Evolutionary conservation across 2,797 vertebrate species (phyloP).

Genomic region (Chaetophractus vellerosus): DNA sequence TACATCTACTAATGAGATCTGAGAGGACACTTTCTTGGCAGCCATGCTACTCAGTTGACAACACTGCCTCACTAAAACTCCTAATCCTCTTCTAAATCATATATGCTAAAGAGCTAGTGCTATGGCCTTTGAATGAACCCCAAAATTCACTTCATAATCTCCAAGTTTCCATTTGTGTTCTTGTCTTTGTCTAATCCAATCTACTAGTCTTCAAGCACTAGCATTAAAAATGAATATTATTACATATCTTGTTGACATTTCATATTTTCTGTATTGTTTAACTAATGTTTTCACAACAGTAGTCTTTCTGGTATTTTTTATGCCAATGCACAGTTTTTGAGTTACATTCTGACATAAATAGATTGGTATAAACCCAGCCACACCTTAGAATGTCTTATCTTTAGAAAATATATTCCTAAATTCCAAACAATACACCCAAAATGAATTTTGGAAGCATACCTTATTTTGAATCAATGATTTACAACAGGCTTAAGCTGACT

Average conservation of each 20-base stretch:
- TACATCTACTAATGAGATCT: not conserved
- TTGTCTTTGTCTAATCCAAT: slow-evolving; percentile 49
- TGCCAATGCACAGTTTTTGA: not conserved
- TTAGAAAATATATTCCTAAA: slow-evolving; percentile 42
- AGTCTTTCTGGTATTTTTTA: slow-evolving; percentile 39
- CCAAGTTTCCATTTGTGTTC: not conserved
- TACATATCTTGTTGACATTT: slow-evolving; percentile 45
- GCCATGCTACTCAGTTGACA: not conserved
- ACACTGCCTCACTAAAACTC: not conserved
- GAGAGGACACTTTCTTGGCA: slow-evolving; percentile 7
- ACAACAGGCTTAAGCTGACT: not conserved
- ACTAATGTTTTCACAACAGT: slow-evolving; percentile 41
- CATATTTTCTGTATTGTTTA: slow-evolving; percentile 52
- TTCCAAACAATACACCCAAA: slow-evolving; percentile 52
- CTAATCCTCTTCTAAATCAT: not conserved
- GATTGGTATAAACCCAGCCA: slow-evolving; percentile 44
- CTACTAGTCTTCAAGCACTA: not conserved
- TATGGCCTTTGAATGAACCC: slow-evolving; percentile 49
- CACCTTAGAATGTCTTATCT: slow-evolving; percentile 40
- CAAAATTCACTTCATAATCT: slow-evolving; percentile 29
- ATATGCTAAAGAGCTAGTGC: not conserved
- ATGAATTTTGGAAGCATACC: not conserved
- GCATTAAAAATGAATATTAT: slow-evolving; percentile 55
- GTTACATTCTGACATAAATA: slow-evolving; percentile 51
- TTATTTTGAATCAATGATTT: slow-evolving; percentile 60